Conservation (phyloP, 2,888 invertebrate genomes). For the Maniola hyperantus region DNA sequence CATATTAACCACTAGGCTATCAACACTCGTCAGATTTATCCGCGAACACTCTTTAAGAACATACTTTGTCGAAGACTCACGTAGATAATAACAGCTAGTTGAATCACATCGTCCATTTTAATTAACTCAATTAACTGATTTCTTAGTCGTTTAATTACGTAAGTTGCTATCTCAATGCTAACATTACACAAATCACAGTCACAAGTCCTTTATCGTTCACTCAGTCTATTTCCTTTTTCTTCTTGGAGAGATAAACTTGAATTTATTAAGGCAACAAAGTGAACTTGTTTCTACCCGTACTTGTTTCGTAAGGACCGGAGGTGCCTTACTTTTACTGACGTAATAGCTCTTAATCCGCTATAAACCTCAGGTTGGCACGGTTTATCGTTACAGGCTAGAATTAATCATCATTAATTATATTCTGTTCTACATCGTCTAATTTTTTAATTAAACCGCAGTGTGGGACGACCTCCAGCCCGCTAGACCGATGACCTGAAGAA, state of each 20-base stretch:
- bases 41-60: too few species aligned
- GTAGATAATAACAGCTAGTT: not conserved
- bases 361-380: conserved; percentile 17
- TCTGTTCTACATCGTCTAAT: not conserved
- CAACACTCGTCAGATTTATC: not conserved
- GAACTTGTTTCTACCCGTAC: conserved; percentile 17
- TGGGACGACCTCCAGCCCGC: too few species aligned
- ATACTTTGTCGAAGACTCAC: not conserved
- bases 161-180: conserved; percentile 10
- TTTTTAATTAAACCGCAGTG: too few species aligned
- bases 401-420: not conserved
- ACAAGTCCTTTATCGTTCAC: conserved; percentile 14
- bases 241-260: conserved; percentile 21
- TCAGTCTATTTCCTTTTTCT: conserved; percentile 24
- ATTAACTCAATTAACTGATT: conserved; percentile 7
- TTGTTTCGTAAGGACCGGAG: conserved; percentile 12
- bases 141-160: conserved; percentile 17
- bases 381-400: not conserved
- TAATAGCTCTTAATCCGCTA: conserved; percentile 16
- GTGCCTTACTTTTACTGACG: conserved; percentile 8
- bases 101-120: not conserved
- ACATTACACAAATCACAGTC: conserved; percentile 15
- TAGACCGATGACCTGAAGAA: too few species aligned
- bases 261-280: conserved; percentile 26
- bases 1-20: too few species aligned